Conservation (phyloP, 2,888 invertebrate genomes). For the Archaeoteleia sp. region DNA sequence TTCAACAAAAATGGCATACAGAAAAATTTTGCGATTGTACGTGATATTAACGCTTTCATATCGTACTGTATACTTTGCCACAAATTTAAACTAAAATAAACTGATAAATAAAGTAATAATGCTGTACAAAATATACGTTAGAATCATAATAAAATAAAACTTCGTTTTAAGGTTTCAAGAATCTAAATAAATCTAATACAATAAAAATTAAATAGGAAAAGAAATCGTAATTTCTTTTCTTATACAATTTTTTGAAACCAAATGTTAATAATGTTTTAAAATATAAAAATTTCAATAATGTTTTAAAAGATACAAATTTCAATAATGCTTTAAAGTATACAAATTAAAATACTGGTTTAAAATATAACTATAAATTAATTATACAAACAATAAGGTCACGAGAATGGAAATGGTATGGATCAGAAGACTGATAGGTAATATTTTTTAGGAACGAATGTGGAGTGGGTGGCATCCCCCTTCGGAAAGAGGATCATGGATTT, state of each 20-base stretch:
- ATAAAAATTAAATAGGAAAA: no score
- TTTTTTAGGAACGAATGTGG: constrained; percentile 47
- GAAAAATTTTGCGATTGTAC: constrained; percentile 4
- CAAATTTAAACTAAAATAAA: not conserved
- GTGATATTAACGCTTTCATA: constrained; percentile 5
- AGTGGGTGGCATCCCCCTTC: constrained; percentile 66
- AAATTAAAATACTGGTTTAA: not conserved
- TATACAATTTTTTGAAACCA: no score
- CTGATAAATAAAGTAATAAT: constrained; percentile 10
- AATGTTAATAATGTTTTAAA: no score
- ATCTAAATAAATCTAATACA: no score
- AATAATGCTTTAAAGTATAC: no score
- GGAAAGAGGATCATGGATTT: constrained; percentile 70
- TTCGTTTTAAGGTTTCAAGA: no score
- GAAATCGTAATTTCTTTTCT: no score
- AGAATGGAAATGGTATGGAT: constrained; percentile 63
- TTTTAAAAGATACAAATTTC: no score
- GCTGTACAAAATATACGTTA: constrained; percentile 9
- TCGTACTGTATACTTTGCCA: not conserved
- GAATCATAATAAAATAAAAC: constrained; percentile 16
- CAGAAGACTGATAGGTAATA: constrained; percentile 58
- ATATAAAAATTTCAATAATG: no score
- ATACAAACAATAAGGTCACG: constrained; percentile 50
- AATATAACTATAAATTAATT: constrained; percentile 12
- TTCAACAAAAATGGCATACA: constrained; percentile 1